Evolutionary conservation across 2,888 invertebrate species (phyloP), one percentile per base, ranked within the genome.

Genomic region (Tromatobia lineatoria): DNA sequence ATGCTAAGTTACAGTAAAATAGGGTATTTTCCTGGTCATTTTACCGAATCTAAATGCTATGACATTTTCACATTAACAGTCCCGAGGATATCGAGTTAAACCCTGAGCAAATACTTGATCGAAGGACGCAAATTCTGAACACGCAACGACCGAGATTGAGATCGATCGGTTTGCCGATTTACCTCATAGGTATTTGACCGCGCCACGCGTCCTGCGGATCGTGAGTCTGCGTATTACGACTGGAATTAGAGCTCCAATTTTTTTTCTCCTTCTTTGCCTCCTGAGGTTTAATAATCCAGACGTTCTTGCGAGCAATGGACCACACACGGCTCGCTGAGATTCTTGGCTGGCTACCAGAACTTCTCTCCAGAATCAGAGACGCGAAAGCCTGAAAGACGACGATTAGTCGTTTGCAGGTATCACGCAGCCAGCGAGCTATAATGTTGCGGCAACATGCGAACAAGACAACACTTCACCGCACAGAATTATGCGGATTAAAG

Each of bases 291-390:
- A 73, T 73, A 73, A 73, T 73, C 42, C 38, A 23, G 42, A 29
- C 57, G 57, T 64, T 42, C 69, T 34, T 54, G 10, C 45, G 13
- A 57, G 61, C 59, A 20, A 29, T 76, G 83, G 83, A 83, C 83
- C 83, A 80, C 83, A 79, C 79, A 71, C 70, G 80, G 73, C 77
- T 83, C 79, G 80, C 75, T 83, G 75, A 83, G 75, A 83, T 83
- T 83, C 80, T 83, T 83, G 83, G 83, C 83, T 38, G 42, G 70
- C 20, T 74, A 83, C 83, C 83, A 83, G 71, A 66, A 80, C 10
- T 25, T 59, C 73, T 38, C n/a, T 38, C 61, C 61, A 61, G 61
- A 61, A 61, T 61, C 61, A 18, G 34, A 61, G 57, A 25, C 57
- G 25, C 38, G 38, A 18, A 18, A 61, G 8, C 38, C 61, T 38